These are phyloP conservation scores for Xiphophorus hellerii DNA, from an alignment of 2,113 vertebrate species.

Conservation along the genomic window DNA sequence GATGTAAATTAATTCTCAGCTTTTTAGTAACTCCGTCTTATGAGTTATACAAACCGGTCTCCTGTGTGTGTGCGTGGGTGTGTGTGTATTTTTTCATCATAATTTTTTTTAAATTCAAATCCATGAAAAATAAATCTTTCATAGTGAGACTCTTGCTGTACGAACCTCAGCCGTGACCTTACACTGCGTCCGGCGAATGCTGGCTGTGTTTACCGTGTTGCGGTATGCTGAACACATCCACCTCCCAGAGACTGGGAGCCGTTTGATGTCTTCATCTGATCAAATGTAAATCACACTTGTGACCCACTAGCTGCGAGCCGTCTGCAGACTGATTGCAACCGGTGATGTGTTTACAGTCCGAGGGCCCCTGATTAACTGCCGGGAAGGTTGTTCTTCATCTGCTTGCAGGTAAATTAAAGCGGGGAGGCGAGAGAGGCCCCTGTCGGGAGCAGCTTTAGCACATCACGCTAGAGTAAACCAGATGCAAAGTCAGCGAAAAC, in stretches of 20 bases:
- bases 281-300: constrained; percentile 33
- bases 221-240: background rate
- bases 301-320: constrained; percentile 32
- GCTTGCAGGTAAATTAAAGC: constrained; percentile 54
- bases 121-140: background rate
- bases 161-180: constrained; percentile 6
- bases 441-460: constrained; percentile 51
- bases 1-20: constrained; percentile 11
- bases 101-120: constrained; percentile 21
- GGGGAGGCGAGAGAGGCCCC: constrained; percentile 45
- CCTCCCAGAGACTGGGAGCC: background rate
- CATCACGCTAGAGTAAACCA: constrained; percentile 14
- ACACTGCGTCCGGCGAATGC: background rate
- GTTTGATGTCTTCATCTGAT: constrained; percentile 30
- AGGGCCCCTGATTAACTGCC: constrained; percentile 46
- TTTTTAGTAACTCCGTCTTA: background rate
- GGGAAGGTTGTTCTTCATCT: constrained; percentile 39
- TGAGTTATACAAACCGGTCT: constrained; percentile 16
- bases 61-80: background rate
- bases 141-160: background rate
- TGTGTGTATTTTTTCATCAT: background rate
- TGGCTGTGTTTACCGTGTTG: background rate
- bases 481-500: constrained; percentile 40
- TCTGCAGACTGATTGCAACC: constrained; percentile 41
- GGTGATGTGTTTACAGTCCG: constrained; percentile 56